These are phyloP conservation scores for Hecatera dysodea DNA, from an alignment of 2,888 invertebrate species.

Conservation along the genomic window DNA sequence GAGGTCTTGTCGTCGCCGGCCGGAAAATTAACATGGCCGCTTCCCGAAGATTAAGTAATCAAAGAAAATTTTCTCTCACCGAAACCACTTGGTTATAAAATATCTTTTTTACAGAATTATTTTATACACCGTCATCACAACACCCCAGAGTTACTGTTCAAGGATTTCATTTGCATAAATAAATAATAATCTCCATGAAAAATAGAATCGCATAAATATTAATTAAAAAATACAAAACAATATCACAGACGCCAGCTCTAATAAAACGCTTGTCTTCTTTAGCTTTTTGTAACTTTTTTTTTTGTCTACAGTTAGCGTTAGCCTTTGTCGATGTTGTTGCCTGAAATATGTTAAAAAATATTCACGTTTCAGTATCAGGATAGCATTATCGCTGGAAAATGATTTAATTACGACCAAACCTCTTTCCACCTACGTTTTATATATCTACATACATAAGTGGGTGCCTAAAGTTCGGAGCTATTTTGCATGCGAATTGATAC, in stretches of 20 bases:
- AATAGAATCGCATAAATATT: conserved; percentile 60
- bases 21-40: conserved; percentile 66
- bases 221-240: conserved; percentile 54
- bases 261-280: conserved; percentile 37
- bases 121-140: conserved; percentile 35
- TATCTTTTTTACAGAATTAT: conserved; percentile 11
- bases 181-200: conserved; percentile 65
- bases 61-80: conserved; percentile 60
- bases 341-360: conserved; percentile 30
- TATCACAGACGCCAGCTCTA: conserved; percentile 40
- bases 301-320: conserved; percentile 19
- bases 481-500: conserved; percentile 44
- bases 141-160: conserved; percentile 48
- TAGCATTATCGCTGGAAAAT: background rate
- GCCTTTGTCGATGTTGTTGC: conserved; percentile 1
- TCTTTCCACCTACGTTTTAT: background rate
- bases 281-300: conserved; percentile 24
- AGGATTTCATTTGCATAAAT: conserved; percentile 63
- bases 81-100: conserved; percentile 63
- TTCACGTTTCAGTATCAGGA: conserved; percentile 6
- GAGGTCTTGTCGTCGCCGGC: conserved; percentile 59
- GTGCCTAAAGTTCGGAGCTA: conserved; percentile 11
- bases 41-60: conserved; percentile 69
- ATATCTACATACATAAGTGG: background rate
- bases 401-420: conserved; percentile 3